Percentiles rank a stretch among this genome's conserved stretches.
phyloP scores from a whole-genome alignment of 2,797 vertebrate genomes.

The Myotis myotis region DNA sequence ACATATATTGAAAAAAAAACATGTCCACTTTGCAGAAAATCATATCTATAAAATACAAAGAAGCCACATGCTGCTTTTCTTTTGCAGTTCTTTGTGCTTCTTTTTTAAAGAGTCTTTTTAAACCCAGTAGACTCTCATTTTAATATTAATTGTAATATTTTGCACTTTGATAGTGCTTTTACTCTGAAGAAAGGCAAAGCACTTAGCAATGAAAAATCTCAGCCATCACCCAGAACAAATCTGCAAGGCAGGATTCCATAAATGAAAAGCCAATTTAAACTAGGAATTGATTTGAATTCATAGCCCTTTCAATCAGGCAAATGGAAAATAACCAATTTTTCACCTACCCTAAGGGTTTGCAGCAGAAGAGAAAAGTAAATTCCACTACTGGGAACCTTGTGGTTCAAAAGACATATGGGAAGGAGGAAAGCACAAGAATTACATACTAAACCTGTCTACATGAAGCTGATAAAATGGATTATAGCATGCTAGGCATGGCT shows the following conservation, averaged over 20 bases:
- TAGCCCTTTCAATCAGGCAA: slow-evolving; percentile 55
- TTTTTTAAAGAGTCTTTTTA: slow-evolving; percentile 50
- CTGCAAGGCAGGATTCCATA: slow-evolving; percentile 43
- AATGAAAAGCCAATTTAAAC: slow-evolving; percentile 69
- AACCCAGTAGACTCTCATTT: slow-evolving; percentile 61
- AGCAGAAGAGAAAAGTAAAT: slow-evolving; percentile 54
- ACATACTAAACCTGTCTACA: slow-evolving; percentile 58
- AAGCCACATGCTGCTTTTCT: slow-evolving; percentile 59
- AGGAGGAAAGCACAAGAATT: slow-evolving; percentile 52
- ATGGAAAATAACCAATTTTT: slow-evolving; percentile 62
- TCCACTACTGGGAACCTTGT: background rate
- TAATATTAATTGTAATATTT: slow-evolving; percentile 71
- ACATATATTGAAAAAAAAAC: slow-evolving; percentile 8
- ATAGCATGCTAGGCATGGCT: background rate
- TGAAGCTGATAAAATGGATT: slow-evolving; percentile 57
- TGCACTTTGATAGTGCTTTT: slow-evolving; percentile 47
- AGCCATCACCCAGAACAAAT: slow-evolving; percentile 47
- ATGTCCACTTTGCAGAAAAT: background rate
- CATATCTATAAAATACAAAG: slow-evolving; percentile 69
- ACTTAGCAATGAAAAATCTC: slow-evolving; percentile 59
- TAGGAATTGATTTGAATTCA: slow-evolving; percentile 69
- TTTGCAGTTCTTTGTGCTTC: slow-evolving; percentile 2
- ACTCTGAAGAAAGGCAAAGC: slow-evolving; percentile 48
- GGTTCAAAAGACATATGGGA: slow-evolving; percentile 57
- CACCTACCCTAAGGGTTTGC: background rate